Conservation (phyloP, 2,113 vertebrate genomes). For the Otolemur garnettii region DNA sequence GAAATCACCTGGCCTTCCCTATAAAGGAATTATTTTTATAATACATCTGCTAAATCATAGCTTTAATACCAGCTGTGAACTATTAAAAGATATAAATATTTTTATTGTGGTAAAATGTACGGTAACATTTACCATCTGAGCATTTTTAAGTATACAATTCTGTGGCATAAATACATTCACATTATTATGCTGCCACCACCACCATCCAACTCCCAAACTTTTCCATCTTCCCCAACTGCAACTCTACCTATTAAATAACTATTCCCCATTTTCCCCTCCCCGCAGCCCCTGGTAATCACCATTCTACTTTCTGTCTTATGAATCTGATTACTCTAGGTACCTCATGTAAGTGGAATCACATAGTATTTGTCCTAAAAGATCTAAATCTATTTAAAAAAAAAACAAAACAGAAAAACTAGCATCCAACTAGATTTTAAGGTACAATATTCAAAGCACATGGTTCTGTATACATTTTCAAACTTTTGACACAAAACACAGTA, state of each 20-base stretch:
- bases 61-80: slow-evolving; percentile 28
- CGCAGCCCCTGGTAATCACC: not conserved
- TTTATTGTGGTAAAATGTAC: slow-evolving; percentile 5
- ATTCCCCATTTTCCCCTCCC: not conserved
- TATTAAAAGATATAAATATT: slow-evolving; percentile 10
- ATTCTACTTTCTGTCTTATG: not conserved
- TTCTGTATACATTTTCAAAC: slow-evolving; percentile 4
- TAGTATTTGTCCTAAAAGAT: not conserved
- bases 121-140: not conserved
- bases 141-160: not conserved
- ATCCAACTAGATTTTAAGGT: not conserved
- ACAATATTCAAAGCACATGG: not conserved
- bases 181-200: not conserved
- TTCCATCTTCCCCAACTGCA: not conserved
- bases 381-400: slow-evolving; percentile 45
- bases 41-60: slow-evolving; percentile 10
- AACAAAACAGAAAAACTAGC: slow-evolving; percentile 44
- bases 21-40: slow-evolving; percentile 52
- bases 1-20: slow-evolving; percentile 34
- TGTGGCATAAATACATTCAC: not conserved
- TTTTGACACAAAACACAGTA: slow-evolving; percentile 9
- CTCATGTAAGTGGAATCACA: not conserved
- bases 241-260: not conserved
- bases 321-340: not conserved
- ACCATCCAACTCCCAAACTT: not conserved